A percentile compares a stretch with the other conserved stretches of the same genome.
phyloP scores from a whole-genome alignment of 1,140 invertebrate species.

The Atta colombica region DNA sequence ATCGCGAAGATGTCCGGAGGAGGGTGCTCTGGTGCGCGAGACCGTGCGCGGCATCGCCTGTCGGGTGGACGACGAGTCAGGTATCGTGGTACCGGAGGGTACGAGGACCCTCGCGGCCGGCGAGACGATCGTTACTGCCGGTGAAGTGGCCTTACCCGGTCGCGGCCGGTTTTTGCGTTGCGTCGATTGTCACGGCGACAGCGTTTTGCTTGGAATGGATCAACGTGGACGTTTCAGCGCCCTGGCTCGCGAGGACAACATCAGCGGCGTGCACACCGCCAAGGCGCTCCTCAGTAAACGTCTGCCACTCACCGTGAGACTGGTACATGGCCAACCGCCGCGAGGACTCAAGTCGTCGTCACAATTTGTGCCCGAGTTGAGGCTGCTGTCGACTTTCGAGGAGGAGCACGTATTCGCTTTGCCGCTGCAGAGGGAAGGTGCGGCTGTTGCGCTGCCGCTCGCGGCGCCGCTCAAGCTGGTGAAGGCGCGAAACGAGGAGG shows the following conservation, averaged over 20 bases:
- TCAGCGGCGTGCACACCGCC: conserved; percentile 96
- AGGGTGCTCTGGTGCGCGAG: conserved; percentile 94
- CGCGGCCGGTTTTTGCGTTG: conserved; percentile 94
- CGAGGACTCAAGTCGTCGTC: conserved; percentile 92
- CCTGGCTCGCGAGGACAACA: conserved; percentile 95
- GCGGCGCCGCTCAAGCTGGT: conserved; percentile 95
- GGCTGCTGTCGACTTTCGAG: conserved; percentile 94
- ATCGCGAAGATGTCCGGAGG: conserved; percentile 91
- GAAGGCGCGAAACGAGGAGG: conserved; percentile 93
- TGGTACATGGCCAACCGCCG: conserved; percentile 95
- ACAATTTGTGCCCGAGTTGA: conserved; percentile 94
- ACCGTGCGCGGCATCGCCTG: conserved; percentile 93
- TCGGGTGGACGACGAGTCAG: conserved; percentile 88
- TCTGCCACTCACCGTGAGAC: conserved; percentile 95
- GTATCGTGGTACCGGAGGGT: conserved; percentile 90
- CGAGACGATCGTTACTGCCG: conserved; percentile 92
- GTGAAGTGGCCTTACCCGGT: conserved; percentile 89
- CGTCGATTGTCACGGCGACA: conserved; percentile 94
- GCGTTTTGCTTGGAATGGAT: conserved; percentile 93
- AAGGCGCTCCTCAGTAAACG: conserved; percentile 95
- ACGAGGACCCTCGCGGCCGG: conserved; percentile 89
- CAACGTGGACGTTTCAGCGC: conserved; percentile 96
- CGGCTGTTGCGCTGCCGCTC: conserved; percentile 93
- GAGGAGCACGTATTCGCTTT: conserved; percentile 94
- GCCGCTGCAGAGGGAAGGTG: conserved; percentile 92